Percentiles rank a stretch among this genome's conserved stretches.
These are phyloP conservation scores for Chionomys nivalis DNA, from an alignment of 2,113 vertebrate genomes.

Conservation along the genomic window DNA sequence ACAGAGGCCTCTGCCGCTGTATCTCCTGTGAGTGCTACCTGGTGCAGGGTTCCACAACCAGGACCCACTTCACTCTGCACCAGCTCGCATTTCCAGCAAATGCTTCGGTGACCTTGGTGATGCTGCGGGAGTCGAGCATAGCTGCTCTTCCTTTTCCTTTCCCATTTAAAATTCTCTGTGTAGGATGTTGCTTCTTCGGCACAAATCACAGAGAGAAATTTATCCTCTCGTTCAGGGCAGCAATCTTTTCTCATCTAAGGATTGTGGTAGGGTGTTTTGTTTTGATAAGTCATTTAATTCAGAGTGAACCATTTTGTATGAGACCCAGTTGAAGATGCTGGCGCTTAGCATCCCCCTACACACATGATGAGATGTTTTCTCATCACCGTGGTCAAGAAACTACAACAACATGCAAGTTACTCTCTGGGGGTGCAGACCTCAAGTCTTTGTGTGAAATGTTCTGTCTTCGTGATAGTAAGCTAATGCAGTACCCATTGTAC, in stretches of 20 bases:
- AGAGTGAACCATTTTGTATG: background rate
- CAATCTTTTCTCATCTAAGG: background rate
- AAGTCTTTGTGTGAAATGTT: conserved; percentile 25
- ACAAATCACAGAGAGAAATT: background rate
- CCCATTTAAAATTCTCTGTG: background rate
- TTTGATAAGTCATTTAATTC: background rate
- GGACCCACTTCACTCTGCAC: background rate
- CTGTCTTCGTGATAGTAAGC: background rate
- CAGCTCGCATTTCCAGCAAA: background rate
- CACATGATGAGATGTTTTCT: background rate
- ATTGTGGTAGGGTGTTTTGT: background rate
- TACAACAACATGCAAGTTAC: background rate
- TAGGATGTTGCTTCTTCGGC: background rate
- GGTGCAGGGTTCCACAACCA: background rate
- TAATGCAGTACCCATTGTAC: background rate
- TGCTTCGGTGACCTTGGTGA: background rate
- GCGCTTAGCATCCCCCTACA: background rate
- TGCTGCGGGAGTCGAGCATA: background rate
- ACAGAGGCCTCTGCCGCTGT: background rate
- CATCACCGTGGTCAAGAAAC: background rate
- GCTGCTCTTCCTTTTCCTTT: background rate
- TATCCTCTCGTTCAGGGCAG: conserved; percentile 1
- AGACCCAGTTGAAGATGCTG: background rate
- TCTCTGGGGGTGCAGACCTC: background rate
- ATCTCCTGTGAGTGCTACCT: background rate